Conservation (phyloP, 1,140 invertebrate genomes). For the Belonocnema kinseyi region DNA sequence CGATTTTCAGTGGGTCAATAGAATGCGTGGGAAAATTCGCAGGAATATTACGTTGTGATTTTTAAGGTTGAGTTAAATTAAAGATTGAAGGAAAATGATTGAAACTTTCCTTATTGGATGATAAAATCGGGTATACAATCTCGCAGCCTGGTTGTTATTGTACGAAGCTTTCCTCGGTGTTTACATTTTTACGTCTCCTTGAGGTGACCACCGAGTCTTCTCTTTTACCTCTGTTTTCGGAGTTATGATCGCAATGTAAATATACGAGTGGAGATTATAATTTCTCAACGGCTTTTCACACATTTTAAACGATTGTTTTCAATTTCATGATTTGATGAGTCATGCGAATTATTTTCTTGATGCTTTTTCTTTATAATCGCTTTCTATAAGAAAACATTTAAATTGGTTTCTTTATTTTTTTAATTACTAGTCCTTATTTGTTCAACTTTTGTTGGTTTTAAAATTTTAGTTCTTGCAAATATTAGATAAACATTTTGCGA, state of each 20-base stretch:
- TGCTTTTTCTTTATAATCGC: background rate
- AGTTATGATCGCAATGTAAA: slow-evolving; percentile 4
- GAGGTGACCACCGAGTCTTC: background rate
- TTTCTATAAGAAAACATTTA: too few species aligned
- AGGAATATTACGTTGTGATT: background rate
- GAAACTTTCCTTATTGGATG: background rate
- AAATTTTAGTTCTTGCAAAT: too few species aligned
- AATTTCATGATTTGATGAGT: background rate
- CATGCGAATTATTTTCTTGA: background rate
- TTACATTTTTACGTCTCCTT: background rate
- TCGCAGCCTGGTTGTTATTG: slow-evolving; percentile 15
- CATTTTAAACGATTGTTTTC: background rate
- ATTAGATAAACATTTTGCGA: too few species aligned
- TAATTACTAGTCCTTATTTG: too few species aligned
- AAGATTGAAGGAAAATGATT: background rate
- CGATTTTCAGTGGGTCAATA: too few species aligned
- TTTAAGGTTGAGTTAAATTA: background rate
- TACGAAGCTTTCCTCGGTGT: background rate
- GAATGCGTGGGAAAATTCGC: too few species aligned
- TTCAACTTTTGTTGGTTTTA: too few species aligned
- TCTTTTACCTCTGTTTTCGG: slow-evolving; percentile 9
- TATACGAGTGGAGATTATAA: background rate
- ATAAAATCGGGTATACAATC: background rate
- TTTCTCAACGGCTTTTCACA: background rate
- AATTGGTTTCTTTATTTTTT: too few species aligned